Evolutionary conservation across 1,140 invertebrate species (phyloP).

Genomic region (Acyrthosiphon pisum): DNA sequence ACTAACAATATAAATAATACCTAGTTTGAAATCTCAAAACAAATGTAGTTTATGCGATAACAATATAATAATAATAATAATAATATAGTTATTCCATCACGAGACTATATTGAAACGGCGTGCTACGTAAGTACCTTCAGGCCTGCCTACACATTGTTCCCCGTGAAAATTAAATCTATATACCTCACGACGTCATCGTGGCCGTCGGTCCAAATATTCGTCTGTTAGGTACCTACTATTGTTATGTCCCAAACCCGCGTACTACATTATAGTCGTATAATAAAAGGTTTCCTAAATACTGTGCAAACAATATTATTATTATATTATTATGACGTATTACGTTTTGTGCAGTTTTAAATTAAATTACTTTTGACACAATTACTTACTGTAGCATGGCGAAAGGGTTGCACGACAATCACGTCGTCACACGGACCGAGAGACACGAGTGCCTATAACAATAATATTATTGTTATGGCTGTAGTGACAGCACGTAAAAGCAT

Average conservation of each 20-base stretch:
- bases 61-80: neutral
- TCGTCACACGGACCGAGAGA: neutral
- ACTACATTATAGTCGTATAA: neutral
- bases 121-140: too few species aligned
- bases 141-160: neutral
- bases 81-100: neutral
- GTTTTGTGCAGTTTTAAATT: constrained; percentile 9
- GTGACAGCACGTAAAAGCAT: neutral
- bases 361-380: constrained; percentile 13
- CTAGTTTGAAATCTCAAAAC: neutral
- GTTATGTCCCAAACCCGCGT: neutral
- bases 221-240: neutral
- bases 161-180: neutral
- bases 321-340: neutral
- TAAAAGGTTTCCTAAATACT: neutral
- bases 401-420: neutral
- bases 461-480: neutral
- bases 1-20: neutral
- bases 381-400: neutral
- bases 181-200: neutral
- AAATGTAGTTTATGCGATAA: neutral
- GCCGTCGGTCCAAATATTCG: neutral
- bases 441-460: neutral
- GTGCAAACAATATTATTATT: neutral
- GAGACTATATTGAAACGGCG: neutral